Percentiles rank a stretch among this genome's conserved stretches.
Evolutionary conservation across 2,113 vertebrate genomes (phyloP).

Genomic region (Apodemus sylvaticus): DNA sequence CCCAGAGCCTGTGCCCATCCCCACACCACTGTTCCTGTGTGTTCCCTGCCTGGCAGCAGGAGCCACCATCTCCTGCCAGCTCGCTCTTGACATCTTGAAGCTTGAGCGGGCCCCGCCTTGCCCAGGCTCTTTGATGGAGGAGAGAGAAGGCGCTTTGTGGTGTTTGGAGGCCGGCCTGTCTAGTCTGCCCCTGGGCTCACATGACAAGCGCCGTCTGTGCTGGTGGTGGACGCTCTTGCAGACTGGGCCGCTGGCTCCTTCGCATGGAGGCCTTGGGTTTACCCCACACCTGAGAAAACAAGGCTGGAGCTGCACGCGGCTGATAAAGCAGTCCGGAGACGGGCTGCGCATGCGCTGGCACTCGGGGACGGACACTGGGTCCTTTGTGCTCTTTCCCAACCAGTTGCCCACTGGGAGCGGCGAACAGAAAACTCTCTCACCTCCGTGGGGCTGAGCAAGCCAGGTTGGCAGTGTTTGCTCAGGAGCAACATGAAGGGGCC

Average conservation of each 20-base stretch:
- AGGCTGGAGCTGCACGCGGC: neutral
- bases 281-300: constrained; percentile 75
- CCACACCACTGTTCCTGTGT: neutral
- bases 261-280: neutral
- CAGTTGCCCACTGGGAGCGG: neutral
- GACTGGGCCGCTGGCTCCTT: constrained; percentile 22
- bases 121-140: neutral
- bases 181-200: neutral
- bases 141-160: constrained; percentile 31
- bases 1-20: neutral
- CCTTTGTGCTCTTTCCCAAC: constrained; percentile 58
- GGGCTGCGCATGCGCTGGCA: neutral
- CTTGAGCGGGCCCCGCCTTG: neutral
- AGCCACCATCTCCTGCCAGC: neutral
- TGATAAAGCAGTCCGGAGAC: neutral
- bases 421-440: constrained; percentile 33
- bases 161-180: neutral
- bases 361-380: constrained; percentile 51
- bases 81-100: neutral
- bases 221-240: neutral
- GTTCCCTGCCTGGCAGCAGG: neutral
- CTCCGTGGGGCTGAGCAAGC: neutral
- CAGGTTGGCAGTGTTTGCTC: neutral
- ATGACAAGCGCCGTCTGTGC: constrained; percentile 26
- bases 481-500: constrained; percentile 33